These are phyloP conservation scores for Chymomyza costata DNA, from an alignment of 1,140 invertebrate species.

Conservation along the genomic window DNA sequence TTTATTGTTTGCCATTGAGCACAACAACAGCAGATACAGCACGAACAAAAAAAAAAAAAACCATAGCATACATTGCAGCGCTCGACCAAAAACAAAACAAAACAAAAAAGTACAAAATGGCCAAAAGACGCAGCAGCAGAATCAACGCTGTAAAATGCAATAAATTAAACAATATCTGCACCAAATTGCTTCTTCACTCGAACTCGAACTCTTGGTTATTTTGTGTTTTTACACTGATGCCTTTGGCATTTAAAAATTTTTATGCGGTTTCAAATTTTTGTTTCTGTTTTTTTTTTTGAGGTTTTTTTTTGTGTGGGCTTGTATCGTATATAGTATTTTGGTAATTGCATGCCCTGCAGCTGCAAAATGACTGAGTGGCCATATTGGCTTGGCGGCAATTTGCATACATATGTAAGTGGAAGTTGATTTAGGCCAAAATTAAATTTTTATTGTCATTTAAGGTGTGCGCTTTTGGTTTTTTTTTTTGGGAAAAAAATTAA, in stretches of 20 bases:
- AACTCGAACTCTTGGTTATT: not conserved
- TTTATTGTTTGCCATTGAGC: constrained; percentile 68
- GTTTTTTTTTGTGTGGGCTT: constrained; percentile 26
- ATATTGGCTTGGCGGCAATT: no score
- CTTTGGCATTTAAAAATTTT: constrained; percentile 66
- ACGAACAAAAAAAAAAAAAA: constrained; percentile 10
- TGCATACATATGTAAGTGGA: no score
- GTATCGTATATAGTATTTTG: no score
- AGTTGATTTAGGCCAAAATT: no score
- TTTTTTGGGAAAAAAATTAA: no score
- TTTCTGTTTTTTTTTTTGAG: constrained; percentile 5
- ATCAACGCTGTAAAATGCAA: constrained; percentile 70
- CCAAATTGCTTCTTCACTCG: constrained; percentile 68
- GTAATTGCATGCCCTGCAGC: no score
- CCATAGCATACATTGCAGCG: constrained; percentile 11
- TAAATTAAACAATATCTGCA: constrained; percentile 72
- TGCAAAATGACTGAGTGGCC: no score
- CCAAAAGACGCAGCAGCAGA: constrained; percentile 43
- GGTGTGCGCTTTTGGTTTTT: no score
- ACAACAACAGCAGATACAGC: constrained; percentile 20
- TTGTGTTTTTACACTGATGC: constrained; percentile 53
- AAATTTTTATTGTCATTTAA: no score
- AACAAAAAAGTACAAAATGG: no score
- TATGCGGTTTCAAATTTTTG: constrained; percentile 39
- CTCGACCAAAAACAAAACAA: no score